These are phyloP conservation scores for Capreolus pygargus DNA, from an alignment of 2,113 vertebrate species.

Conservation along the genomic window DNA sequence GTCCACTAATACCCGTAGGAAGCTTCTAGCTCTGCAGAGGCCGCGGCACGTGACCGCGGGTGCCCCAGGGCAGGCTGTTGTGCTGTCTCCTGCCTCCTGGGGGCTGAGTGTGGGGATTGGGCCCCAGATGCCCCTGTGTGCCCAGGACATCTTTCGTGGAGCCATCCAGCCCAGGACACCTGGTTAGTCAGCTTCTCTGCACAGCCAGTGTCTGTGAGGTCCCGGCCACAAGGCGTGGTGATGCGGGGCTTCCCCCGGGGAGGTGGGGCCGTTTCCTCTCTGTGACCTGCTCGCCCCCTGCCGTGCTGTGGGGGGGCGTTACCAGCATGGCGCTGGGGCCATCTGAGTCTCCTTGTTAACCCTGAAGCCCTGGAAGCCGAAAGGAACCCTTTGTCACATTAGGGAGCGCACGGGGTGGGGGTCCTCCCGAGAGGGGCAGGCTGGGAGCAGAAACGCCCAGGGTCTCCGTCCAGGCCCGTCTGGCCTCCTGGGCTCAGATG, in stretches of 20 bases:
- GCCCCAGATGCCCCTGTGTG: not conserved
- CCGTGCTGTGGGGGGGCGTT: not conserved
- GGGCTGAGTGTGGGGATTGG: not conserved
- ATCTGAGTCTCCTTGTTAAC: not conserved
- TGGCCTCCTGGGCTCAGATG: not conserved
- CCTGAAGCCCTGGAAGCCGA: not conserved
- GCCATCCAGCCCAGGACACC: accelerated
- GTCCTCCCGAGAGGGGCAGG: not conserved
- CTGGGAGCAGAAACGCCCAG: not conserved
- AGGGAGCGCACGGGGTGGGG: accelerated
- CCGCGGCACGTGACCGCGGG: accelerated
- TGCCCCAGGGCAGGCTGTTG: not conserved
- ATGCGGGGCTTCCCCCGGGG: no score
- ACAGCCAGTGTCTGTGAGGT: not conserved
- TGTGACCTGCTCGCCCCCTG: not conserved
- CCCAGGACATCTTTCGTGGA: not conserved
- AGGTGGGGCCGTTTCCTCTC: not conserved
- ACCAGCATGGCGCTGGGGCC: not conserved
- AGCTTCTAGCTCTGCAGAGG: not conserved
- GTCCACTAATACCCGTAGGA: not conserved
- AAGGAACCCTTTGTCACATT: not conserved
- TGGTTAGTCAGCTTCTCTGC: not conserved
- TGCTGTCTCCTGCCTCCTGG: not conserved
- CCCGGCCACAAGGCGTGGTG: not conserved
- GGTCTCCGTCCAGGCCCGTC: not conserved